Conservation (phyloP, 1,140 invertebrate species). For the Muscidifurax raptorellus region DNA sequence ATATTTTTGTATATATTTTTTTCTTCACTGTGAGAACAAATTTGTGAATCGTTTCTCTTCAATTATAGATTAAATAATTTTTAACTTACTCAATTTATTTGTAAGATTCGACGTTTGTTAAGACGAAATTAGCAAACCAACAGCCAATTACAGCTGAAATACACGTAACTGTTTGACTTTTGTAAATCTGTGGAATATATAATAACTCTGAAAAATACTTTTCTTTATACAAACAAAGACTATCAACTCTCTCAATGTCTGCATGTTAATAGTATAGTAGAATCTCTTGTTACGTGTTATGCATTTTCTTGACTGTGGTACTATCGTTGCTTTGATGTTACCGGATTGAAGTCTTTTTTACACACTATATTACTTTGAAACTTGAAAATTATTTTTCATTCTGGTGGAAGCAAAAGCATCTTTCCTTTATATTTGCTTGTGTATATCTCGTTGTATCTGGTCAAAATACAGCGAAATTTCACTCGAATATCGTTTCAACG, state of each 20-base stretch:
- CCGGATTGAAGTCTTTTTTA: background rate
- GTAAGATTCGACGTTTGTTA: conserved; percentile 76
- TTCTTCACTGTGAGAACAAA: too few species aligned
- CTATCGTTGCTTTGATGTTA: background rate
- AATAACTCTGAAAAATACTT: background rate
- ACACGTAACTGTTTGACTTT: background rate
- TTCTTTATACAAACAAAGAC: background rate
- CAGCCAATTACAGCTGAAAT: conserved; percentile 45
- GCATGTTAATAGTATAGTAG: conserved; percentile 8
- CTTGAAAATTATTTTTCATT: background rate
- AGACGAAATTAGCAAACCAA: conserved; percentile 52
- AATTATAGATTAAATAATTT: background rate
- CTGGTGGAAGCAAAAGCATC: background rate
- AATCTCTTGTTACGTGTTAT: background rate
- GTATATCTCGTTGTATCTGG: background rate
- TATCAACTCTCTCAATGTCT: conserved; percentile 14
- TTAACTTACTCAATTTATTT: background rate
- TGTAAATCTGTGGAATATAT: background rate
- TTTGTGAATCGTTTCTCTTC: too few species aligned
- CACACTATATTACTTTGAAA: background rate
- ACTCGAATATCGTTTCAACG: background rate
- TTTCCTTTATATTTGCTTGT: background rate
- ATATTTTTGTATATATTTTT: background rate
- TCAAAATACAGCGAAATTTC: background rate
- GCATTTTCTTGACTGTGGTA: background rate